Percentiles rank a stretch among this genome's conserved stretches.
Conservation (phyloP, 2,797 vertebrate genomes). For the Numenius phaeopus region DNA sequence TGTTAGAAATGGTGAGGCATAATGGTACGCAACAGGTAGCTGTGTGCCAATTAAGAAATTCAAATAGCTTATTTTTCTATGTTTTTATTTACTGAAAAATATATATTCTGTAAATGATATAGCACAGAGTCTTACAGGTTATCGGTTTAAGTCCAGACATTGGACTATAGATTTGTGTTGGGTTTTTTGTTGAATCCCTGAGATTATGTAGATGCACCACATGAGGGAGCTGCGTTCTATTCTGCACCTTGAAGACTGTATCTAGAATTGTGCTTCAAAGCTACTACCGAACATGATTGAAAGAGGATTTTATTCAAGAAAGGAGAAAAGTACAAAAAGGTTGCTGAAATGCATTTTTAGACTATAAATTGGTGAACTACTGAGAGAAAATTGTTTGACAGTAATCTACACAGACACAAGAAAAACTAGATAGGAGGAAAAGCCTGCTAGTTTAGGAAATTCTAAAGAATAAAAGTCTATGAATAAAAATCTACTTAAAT, state of each 20-base stretch:
- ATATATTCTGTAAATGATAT: fast-evolving
- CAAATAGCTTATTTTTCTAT: fast-evolving
- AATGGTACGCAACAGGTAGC: not conserved
- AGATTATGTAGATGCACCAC: not conserved
- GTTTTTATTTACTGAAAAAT: not conserved
- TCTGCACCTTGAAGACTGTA: not conserved
- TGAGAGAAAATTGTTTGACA: not conserved
- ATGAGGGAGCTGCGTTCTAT: slow-evolving; percentile 19
- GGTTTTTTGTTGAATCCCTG: not conserved
- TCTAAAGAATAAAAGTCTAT: not conserved
- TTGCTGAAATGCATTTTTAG: not conserved
- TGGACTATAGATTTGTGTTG: fast-evolving
- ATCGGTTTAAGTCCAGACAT: not conserved
- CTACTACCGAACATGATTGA: not conserved
- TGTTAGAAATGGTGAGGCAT: not conserved
- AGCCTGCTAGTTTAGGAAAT: not conserved
- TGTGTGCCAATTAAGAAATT: not conserved
- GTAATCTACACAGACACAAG: not conserved
- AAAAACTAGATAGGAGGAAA: not conserved
- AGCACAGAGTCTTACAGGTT: fast-evolving
- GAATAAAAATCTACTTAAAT: not conserved
- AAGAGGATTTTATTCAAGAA: not conserved
- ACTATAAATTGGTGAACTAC: not conserved
- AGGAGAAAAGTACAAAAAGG: not conserved
- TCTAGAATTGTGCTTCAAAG: not conserved